A percentile compares a stretch with the other conserved stretches of the same genome.
phyloP scores from a whole-genome alignment of 2,113 vertebrate genomes.

The Tachysurus fulvidraco region DNA sequence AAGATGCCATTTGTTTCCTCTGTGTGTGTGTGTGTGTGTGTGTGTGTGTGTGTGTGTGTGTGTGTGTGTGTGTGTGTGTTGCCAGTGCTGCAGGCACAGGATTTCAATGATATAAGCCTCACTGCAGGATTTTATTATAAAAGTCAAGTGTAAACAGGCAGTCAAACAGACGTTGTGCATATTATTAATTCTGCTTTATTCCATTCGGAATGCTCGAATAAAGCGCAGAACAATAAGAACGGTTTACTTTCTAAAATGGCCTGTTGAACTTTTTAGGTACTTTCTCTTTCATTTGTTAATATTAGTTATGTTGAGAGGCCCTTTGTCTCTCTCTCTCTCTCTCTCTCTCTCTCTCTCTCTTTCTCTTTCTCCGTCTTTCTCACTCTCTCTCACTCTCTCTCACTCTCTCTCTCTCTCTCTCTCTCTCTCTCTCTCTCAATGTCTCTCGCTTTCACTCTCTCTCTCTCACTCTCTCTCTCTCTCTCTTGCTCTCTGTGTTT shows the following conservation, averaged over 20 bases:
- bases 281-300: not conserved
- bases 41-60: not conserved
- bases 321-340: not conserved
- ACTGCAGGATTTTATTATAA: conserved; percentile 43
- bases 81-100: conserved; percentile 47
- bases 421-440: not conserved
- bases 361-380: not conserved
- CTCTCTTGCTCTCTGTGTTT: not conserved
- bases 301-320: not conserved
- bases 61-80: not conserved
- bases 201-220: not conserved
- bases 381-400: not conserved
- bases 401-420: not conserved
- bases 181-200: conserved; percentile 16
- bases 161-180: not conserved
- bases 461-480: not conserved
- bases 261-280: not conserved
- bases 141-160: conserved; percentile 29
- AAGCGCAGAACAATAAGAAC: not conserved
- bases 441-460: not conserved
- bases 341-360: not conserved
- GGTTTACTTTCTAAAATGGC: not conserved
- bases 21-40: not conserved
- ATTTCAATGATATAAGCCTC: conserved; percentile 46
- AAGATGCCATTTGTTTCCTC: conserved; percentile 41